A percentile compares a stretch with the other conserved stretches of the same genome.
These are phyloP conservation scores for Etheostoma spectabile DNA, from an alignment of 2,113 vertebrate species.

Conservation along the genomic window DNA sequence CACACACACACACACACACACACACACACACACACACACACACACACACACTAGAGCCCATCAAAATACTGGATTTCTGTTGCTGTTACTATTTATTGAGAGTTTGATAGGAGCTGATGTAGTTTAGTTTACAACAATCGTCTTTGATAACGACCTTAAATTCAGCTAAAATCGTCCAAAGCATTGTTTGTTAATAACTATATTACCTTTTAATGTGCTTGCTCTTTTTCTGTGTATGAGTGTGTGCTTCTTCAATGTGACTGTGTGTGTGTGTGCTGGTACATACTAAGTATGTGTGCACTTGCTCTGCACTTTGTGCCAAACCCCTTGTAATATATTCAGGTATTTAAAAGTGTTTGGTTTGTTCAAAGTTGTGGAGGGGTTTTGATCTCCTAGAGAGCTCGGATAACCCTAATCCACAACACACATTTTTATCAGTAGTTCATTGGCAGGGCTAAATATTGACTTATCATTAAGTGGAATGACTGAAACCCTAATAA, in stretches of 20 bases:
- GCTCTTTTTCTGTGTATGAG: neutral
- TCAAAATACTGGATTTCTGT: constrained; percentile 1
- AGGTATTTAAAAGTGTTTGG: constrained; percentile 81
- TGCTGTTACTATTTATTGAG: neutral
- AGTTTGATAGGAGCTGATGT: neutral
- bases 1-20: constrained; percentile 6
- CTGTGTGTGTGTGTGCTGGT: constrained; percentile 7
- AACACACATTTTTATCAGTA: constrained; percentile 85
- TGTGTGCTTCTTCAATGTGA: neutral
- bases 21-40: no score
- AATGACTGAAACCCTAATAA: constrained; percentile 83
- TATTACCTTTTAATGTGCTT: neutral
- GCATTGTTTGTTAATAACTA: constrained; percentile 1
- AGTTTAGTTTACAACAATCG: neutral
- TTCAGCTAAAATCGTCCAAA: neutral
- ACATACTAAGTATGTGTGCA: constrained; percentile 32
- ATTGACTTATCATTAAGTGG: constrained; percentile 85
- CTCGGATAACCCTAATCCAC: constrained; percentile 82
- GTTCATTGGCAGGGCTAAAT: constrained; percentile 82
- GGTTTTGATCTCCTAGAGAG: constrained; percentile 81
- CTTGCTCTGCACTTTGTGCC: constrained; percentile 56
- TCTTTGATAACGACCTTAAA: neutral
- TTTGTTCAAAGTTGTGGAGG: constrained; percentile 81
- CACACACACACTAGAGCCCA: neutral
- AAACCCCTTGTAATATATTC: constrained; percentile 74